These are phyloP conservation scores for Ceratoteleas bidentatus DNA, from an alignment of 1,140 invertebrate genomes.

Conservation along the genomic window DNA sequence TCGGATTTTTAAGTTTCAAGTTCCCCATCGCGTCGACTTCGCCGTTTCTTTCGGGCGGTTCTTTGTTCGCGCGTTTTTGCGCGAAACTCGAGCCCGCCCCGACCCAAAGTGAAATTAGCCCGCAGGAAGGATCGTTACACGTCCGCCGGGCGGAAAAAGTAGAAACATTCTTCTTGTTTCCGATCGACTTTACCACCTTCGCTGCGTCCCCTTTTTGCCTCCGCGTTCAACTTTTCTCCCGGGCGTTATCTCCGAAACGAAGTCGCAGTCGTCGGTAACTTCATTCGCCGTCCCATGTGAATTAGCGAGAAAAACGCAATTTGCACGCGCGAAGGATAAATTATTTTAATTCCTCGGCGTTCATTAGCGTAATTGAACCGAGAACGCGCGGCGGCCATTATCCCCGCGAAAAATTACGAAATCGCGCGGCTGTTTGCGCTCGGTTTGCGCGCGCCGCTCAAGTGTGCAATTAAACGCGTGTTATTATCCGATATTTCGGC, in stretches of 20 bases:
- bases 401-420: slow-evolving; percentile 38
- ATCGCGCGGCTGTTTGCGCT: slow-evolving; percentile 35
- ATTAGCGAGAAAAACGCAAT: slow-evolving; percentile 47
- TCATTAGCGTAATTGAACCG: slow-evolving; percentile 42
- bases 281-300: slow-evolving; percentile 42
- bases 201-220: slow-evolving; percentile 26
- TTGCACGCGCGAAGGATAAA: slow-evolving; percentile 36
- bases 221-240: slow-evolving; percentile 26
- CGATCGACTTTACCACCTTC: slow-evolving; percentile 72
- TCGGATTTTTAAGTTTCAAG: slow-evolving; percentile 69
- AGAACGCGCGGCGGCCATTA: slow-evolving; percentile 37
- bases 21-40: slow-evolving; percentile 38
- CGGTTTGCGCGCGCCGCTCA: slow-evolving; percentile 26
- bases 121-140: slow-evolving; percentile 68
- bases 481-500: slow-evolving; percentile 45
- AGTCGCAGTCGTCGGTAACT: slow-evolving; percentile 48
- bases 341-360: slow-evolving; percentile 48
- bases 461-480: slow-evolving; percentile 40
- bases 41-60: slow-evolving; percentile 40
- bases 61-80: slow-evolving; percentile 35
- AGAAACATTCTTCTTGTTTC: slow-evolving; percentile 72
- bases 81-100: slow-evolving; percentile 55
- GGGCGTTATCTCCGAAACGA: slow-evolving; percentile 51
- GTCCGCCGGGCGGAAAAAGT: slow-evolving; percentile 46
- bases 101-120: slow-evolving; percentile 72